phyloP scores from a whole-genome alignment of 1,140 invertebrate genomes.

The Phocides pigmalion region DNA sequence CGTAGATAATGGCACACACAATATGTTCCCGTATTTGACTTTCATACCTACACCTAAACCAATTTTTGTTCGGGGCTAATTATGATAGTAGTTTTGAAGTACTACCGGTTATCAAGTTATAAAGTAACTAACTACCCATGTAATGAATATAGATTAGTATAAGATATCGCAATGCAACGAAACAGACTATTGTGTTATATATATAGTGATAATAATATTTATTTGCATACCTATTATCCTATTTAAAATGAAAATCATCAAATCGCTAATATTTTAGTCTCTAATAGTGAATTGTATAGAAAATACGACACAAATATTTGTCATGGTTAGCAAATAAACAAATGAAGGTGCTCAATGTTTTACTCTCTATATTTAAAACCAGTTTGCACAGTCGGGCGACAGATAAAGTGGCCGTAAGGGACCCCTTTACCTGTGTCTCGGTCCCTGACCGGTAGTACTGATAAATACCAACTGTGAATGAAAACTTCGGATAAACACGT shows the following conservation, averaged over 20 bases:
- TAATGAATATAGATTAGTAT: background rate
- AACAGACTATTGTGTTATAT: background rate
- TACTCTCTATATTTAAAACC: conserved; percentile 25
- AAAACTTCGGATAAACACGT: conserved; percentile 28
- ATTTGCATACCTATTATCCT: background rate
- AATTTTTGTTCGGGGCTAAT: background rate
- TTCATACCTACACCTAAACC: too few species aligned
- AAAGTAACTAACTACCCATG: background rate
- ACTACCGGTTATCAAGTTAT: conserved; percentile 8
- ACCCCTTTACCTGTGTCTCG: conserved; percentile 19
- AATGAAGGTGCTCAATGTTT: conserved; percentile 17
- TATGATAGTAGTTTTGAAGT: background rate
- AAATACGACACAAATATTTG: background rate
- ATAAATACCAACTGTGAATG: conserved; percentile 38
- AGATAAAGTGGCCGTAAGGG: conserved; percentile 12
- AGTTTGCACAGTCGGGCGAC: conserved; percentile 24
- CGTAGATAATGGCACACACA: background rate
- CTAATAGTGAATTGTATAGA: background rate
- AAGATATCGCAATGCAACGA: conserved; percentile 23
- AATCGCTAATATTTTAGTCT: background rate
- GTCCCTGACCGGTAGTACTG: conserved; percentile 27
- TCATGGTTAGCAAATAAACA: conserved; percentile 20
- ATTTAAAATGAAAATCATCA: background rate
- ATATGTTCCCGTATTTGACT: background rate
- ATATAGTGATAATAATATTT: background rate